phyloP scores from a whole-genome alignment of 2,888 invertebrate genomes.

The Aphrophora alni region DNA sequence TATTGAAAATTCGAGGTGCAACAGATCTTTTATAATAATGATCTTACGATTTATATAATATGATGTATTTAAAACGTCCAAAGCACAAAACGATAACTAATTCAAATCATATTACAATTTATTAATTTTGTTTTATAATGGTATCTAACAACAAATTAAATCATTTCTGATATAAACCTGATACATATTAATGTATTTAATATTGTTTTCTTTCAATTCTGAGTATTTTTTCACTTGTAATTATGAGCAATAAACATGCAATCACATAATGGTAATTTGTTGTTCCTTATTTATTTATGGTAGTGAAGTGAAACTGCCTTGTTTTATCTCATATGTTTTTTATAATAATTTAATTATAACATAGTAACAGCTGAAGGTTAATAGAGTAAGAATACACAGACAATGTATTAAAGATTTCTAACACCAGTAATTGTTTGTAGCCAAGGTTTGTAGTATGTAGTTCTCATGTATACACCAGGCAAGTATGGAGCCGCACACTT shows the following conservation, averaged over 20 bases:
- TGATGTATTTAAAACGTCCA: too few relatives aligned
- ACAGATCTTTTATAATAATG: too few relatives aligned
- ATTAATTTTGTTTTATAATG: too few relatives aligned
- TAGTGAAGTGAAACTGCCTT: not conserved
- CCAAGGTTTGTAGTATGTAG: slow-evolving; percentile 92
- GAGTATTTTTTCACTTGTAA: not conserved
- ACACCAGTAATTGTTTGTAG: slow-evolving; percentile 85
- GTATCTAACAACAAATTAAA: too few relatives aligned
- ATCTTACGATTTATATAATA: too few relatives aligned
- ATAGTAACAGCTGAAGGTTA: not conserved
- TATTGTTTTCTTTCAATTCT: too few relatives aligned
- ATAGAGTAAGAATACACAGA: not conserved
- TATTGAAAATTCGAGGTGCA: too few relatives aligned
- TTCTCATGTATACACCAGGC: slow-evolving; percentile 93
- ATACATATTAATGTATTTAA: too few relatives aligned
- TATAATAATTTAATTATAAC: not conserved
- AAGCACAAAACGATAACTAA: too few relatives aligned
- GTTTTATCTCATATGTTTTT: not conserved
- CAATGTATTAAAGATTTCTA: not conserved
- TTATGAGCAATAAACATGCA: not conserved
- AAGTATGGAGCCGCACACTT: slow-evolving; percentile 91
- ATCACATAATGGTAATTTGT: not conserved
- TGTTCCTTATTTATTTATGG: not conserved
- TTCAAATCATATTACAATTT: too few relatives aligned
- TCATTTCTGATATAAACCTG: too few relatives aligned